Conservation (phyloP, 92 coral and sea anemone genomes). For the Porites cylindrica region DNA sequence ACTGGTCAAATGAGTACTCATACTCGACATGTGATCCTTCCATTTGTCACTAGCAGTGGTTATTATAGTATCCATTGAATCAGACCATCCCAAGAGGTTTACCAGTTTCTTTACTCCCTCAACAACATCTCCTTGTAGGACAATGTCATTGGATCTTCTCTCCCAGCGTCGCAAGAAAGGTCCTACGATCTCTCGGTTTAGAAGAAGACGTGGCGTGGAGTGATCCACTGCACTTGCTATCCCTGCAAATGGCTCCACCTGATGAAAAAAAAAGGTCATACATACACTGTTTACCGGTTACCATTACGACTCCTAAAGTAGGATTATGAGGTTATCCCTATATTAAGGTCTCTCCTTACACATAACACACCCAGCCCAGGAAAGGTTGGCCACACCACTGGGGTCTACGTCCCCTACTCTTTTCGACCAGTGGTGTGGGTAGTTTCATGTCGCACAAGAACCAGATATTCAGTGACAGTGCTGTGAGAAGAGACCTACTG, state of each 20-base stretch:
- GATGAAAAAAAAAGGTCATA: not conserved
- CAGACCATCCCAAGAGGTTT: conserved; percentile 79
- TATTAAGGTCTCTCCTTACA: too few relatives aligned
- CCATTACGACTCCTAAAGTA: too few relatives aligned
- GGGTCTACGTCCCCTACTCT: too few relatives aligned
- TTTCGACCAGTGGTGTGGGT: too few relatives aligned
- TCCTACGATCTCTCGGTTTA: conserved; percentile 87
- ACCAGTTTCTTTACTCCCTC: conserved; percentile 70
- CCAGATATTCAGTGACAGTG: too few relatives aligned
- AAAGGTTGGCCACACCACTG: too few relatives aligned
- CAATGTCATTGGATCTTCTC: conserved; percentile 80
- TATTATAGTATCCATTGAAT: conserved; percentile 51
- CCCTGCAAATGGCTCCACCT: conserved; percentile 96
- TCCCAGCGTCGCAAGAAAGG: conserved; percentile 80
- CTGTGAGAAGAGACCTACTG: too few relatives aligned
- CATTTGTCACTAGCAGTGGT: conserved; percentile 65
- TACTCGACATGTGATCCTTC: conserved; percentile 45
- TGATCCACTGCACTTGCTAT: conserved; percentile 74
- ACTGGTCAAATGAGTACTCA: conserved; percentile 12
- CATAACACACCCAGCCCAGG: too few relatives aligned
- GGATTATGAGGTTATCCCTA: too few relatives aligned
- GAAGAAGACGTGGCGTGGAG: conserved; percentile 76
- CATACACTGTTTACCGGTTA: not conserved
- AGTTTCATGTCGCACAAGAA: too few relatives aligned
- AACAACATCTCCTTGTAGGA: conserved; percentile 76